phyloP scores from a whole-genome alignment of 2,888 invertebrate species.

The Panzeria rudis region DNA sequence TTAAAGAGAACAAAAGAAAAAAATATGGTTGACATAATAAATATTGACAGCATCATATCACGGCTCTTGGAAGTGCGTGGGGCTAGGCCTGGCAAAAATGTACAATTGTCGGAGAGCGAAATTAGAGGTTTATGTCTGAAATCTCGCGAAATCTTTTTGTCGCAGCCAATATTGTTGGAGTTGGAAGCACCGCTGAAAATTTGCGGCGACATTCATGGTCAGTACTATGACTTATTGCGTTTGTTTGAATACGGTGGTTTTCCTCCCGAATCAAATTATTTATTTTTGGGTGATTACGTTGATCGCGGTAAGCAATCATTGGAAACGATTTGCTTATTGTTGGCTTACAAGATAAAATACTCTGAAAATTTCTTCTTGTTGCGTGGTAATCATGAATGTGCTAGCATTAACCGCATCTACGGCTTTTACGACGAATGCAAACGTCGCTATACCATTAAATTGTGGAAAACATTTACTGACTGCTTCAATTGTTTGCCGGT shows the following conservation, averaged over 20 bases:
- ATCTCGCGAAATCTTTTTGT: conserved; percentile 99
- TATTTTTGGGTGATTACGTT: conserved; percentile 99
- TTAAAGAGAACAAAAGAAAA: conserved; percentile 75
- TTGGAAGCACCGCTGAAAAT: conserved; percentile 99
- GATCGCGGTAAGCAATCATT: conserved; percentile 99
- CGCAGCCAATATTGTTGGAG: conserved; percentile 98
- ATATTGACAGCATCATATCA: conserved; percentile 83
- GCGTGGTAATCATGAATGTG: conserved; percentile 99
- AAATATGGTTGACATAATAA: conserved; percentile 82
- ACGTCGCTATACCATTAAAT: conserved; percentile 97
- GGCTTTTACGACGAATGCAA: conserved; percentile 99
- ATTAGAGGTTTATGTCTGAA: conserved; percentile 98
- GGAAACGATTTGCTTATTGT: conserved; percentile 98
- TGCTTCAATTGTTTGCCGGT: conserved; percentile 99
- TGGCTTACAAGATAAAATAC: conserved; percentile 99
- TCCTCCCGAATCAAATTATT: conserved; percentile 99
- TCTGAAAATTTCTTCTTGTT: conserved; percentile 99
- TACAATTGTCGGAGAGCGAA: conserved; percentile 99
- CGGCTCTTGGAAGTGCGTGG: conserved; percentile 90
- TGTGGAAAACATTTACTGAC: conserved; percentile 99
- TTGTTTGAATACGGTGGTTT: conserved; percentile 99
- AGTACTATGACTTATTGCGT: conserved; percentile 98
- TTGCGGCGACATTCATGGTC: conserved; percentile 99
- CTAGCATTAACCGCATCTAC: conserved; percentile 99
- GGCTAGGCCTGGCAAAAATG: conserved; percentile 99